phyloP scores from a whole-genome alignment of 2,797 vertebrate species.

The Spatula clypeata region DNA sequence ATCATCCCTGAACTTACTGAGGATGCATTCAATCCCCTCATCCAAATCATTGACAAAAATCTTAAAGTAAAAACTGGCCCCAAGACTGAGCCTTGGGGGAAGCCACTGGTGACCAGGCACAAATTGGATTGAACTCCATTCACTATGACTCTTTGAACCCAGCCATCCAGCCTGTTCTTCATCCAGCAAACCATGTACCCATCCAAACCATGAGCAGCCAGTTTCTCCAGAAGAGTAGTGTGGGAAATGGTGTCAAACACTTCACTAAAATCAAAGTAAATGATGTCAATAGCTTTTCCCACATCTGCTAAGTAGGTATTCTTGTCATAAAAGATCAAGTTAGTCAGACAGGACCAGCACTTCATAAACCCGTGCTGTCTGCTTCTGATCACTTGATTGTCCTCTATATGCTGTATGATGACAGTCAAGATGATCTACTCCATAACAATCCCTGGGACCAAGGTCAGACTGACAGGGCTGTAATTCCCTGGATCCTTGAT shows the following conservation, averaged over 20 bases:
- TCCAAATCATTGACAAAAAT: background rate
- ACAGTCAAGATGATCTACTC: too few relatives aligned
- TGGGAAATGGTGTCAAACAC: too few relatives aligned
- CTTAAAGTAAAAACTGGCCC: background rate
- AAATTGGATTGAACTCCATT: background rate
- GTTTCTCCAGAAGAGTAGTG: background rate
- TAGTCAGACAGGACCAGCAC: background rate
- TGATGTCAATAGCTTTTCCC: background rate
- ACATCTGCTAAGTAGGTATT: background rate
- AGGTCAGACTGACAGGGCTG: too few relatives aligned
- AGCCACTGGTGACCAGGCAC: background rate
- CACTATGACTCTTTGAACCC: background rate
- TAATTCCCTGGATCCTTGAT: too few relatives aligned
- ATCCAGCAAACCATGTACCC: background rate
- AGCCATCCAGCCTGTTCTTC: background rate
- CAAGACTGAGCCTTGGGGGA: background rate
- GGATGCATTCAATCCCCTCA: background rate
- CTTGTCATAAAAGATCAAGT: background rate
- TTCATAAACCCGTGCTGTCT: background rate
- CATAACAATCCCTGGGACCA: too few relatives aligned
- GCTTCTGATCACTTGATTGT: too few relatives aligned
- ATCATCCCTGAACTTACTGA: background rate
- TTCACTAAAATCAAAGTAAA: background rate
- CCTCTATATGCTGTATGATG: too few relatives aligned
- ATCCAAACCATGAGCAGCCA: background rate